Evolutionary conservation across 2,797 vertebrate species (phyloP), one percentile per base, ranked within the genome.

Genomic region (Labeo calbasu): DNA sequence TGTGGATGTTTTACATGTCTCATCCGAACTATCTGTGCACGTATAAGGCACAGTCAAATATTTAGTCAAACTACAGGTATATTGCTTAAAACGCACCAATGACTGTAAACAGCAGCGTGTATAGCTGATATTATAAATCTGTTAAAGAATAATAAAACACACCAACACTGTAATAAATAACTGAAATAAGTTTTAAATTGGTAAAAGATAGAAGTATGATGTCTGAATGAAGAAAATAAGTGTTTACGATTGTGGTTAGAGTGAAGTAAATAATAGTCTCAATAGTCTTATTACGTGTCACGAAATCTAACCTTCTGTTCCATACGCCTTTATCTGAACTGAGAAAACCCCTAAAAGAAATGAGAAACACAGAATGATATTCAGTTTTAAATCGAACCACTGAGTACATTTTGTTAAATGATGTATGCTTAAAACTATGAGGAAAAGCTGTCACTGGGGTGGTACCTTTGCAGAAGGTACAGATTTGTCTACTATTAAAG

Each of bases 31-130:
- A 51, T 73, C 71, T 53, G 48, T n/a, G 55, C 9, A 57, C 9
- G 6, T 57, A 57, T 19, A 73, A 51, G 15, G 15, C 43, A 15
- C 15, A 73, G 48, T 28, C 71, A 73, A 73, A 73, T 73, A 73
- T 51, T 73, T 73, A 73, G 25, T 73, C 71, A 73, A 73, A 73
- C 8, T 12, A 51, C 48, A 63, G 23, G 1, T 63, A 63, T 6
- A 17, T 71, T 0, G 1, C 25, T 71, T 71, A 48, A 15, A 15
- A 70, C 5, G 46, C 21, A n/a, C 21, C 21, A 23, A 13, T 14
- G 68, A 43, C 66, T 69, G 10, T 43, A 46, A n/a, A 70, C 40
- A 23, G 40, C 12, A 48, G 7, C 0, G 3, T 14, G 4, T 48
- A 8, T 71, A n/a, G n/a, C 6, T 48, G 43, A 17, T 50, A 23